These are phyloP conservation scores for Noctua pronuba DNA, from an alignment of 2,888 invertebrate genomes.

Conservation along the genomic window DNA sequence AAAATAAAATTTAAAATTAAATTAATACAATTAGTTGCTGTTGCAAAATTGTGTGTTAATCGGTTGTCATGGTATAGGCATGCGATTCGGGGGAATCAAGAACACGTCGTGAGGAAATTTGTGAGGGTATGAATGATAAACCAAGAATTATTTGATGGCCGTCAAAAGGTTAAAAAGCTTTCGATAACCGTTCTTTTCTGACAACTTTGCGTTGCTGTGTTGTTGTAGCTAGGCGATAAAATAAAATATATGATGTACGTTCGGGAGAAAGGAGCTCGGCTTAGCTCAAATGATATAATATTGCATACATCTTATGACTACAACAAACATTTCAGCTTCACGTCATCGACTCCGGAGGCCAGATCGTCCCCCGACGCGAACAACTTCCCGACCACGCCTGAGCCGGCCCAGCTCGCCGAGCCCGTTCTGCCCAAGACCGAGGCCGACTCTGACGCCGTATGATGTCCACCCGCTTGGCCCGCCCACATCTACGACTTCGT, in stretches of 20 bases:
- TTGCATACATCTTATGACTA: background rate
- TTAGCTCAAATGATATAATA: background rate
- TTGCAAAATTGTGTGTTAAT: too few relatives aligned
- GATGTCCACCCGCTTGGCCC: conserved; percentile 67
- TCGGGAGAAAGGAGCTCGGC: background rate
- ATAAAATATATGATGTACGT: background rate
- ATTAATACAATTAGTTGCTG: too few relatives aligned
- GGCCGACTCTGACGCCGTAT: conserved; percentile 75
- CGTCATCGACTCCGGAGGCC: conserved; percentile 68
- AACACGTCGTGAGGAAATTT: too few relatives aligned
- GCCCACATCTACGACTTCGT: conserved; percentile 55
- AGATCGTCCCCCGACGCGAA: conserved; percentile 65
- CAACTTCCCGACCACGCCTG: conserved; percentile 61
- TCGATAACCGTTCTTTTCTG: too few relatives aligned
- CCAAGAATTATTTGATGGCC: too few relatives aligned
- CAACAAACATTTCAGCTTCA: conserved; percentile 71
- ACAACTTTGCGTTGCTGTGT: too few relatives aligned
- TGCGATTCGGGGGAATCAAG: too few relatives aligned
- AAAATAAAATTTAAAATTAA: too few relatives aligned
- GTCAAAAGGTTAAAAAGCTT: background rate
- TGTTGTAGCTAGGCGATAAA: background rate
- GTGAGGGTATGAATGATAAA: too few relatives aligned
- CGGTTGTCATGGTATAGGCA: too few relatives aligned
- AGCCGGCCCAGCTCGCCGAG: conserved; percentile 62
- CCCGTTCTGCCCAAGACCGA: conserved; percentile 72